Conservation (phyloP, 2,888 invertebrate species). For the Meganola albula region DNA sequence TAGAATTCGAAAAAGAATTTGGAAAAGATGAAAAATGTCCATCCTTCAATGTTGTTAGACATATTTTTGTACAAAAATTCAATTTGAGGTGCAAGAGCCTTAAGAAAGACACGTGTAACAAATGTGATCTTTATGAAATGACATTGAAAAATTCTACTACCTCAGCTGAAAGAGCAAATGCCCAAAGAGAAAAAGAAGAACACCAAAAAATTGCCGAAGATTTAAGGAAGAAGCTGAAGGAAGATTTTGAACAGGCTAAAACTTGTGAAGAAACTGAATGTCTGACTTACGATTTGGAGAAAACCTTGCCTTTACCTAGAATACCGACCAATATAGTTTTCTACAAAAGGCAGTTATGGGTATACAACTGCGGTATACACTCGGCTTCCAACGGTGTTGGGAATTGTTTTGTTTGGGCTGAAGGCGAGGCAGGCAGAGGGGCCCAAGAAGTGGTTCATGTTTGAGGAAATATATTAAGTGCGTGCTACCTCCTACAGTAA, state of each 20-base stretch:
- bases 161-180: slow-evolving; percentile 5
- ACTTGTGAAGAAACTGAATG: slow-evolving; percentile 7
- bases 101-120: background rate
- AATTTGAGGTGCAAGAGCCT: background rate
- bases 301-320: slow-evolving; percentile 9
- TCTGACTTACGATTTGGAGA: slow-evolving; percentile 9
- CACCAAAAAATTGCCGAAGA: slow-evolving; percentile 7
- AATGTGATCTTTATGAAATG: slow-evolving; percentile 4
- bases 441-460: slow-evolving; percentile 12
- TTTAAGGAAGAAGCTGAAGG: slow-evolving; percentile 6
- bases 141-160: slow-evolving; percentile 4
- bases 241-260: slow-evolving; percentile 9
- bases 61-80: background rate
- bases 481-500: slow-evolving; percentile 5
- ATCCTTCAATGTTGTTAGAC: slow-evolving; percentile 1
- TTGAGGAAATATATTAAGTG: slow-evolving; percentile 5
- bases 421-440: slow-evolving; percentile 9
- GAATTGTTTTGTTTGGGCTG: slow-evolving; percentile 8
- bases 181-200: slow-evolving; percentile 5
- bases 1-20: slow-evolving; percentile 4
- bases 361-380: slow-evolving; percentile 8
- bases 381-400: slow-evolving; percentile 4
- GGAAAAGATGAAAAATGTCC: slow-evolving; percentile 7
- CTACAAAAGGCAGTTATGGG: slow-evolving; percentile 9
- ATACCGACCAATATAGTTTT: slow-evolving; percentile 11